These are phyloP conservation scores for Epizoanthus fatuus DNA, from an alignment of 92 coral and sea anemone species.

Conservation along the genomic window DNA sequence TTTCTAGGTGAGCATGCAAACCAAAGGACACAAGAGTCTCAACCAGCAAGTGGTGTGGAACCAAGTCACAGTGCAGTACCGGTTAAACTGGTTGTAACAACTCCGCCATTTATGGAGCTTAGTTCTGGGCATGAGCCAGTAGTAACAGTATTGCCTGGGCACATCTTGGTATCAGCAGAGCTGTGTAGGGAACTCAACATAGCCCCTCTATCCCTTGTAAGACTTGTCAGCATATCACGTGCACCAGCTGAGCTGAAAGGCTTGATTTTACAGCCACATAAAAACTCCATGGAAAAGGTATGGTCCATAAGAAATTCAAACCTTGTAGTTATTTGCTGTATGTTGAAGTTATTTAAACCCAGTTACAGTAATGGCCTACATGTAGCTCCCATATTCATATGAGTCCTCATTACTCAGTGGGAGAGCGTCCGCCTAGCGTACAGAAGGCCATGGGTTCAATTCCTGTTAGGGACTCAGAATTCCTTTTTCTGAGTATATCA, in stretches of 20 bases:
- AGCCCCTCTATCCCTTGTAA: slow-evolving; percentile 72
- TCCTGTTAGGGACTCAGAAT: no score
- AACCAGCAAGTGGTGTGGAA: background rate
- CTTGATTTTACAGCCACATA: slow-evolving; percentile 82
- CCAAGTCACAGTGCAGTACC: background rate
- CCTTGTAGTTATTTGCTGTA: no score
- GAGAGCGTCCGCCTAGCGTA: no score
- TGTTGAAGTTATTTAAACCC: background rate
- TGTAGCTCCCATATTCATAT: no score
- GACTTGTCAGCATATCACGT: slow-evolving; percentile 52
- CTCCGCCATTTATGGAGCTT: background rate
- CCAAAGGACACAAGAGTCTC: background rate
- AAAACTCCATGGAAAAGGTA: slow-evolving; percentile 69
- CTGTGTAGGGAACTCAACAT: slow-evolving; percentile 74
- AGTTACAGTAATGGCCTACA: no score
- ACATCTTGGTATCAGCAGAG: slow-evolving; percentile 54
- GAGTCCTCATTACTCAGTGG: no score
- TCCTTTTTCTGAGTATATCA: no score
- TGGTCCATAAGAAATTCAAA: background rate
- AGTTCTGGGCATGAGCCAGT: slow-evolving; percentile 16
- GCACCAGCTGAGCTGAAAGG: slow-evolving; percentile 82
- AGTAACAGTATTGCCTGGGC: slow-evolving; percentile 69
- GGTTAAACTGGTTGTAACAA: slow-evolving; percentile 35
- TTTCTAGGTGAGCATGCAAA: background rate
- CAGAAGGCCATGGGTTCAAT: no score